Conservation (phyloP, 2,797 vertebrate species). For the Ceyx erithaca region DNA sequence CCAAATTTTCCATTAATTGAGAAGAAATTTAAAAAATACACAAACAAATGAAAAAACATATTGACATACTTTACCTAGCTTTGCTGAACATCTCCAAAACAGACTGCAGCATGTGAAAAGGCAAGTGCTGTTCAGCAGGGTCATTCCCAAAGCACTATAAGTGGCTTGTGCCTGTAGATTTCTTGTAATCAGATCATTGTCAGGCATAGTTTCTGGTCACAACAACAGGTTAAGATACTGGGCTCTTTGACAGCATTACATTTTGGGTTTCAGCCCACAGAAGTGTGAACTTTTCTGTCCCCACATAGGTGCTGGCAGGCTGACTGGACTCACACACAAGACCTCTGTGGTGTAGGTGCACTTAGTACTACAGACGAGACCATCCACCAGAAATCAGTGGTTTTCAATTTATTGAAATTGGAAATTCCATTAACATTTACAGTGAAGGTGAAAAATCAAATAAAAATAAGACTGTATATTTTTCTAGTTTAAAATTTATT, state of each 20-base stretch:
- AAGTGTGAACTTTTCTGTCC: background rate
- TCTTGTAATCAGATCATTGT: background rate
- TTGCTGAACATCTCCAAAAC: background rate
- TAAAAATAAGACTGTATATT: rapidly evolving
- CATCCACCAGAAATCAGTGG: background rate
- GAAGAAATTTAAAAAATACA: background rate
- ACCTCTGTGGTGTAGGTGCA: background rate
- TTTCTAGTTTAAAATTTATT: background rate
- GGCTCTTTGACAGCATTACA: background rate
- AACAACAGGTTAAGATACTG: rapidly evolving
- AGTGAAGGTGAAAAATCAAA: background rate
- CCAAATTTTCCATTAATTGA: background rate
- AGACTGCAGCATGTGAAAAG: background rate
- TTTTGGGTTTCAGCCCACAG: background rate
- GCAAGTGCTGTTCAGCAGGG: background rate
- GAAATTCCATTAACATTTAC: background rate
- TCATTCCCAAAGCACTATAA: background rate
- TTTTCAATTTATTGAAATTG: background rate
- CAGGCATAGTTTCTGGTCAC: background rate
- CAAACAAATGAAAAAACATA: rapidly evolving
- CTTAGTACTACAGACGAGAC: background rate
- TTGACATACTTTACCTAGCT: background rate
- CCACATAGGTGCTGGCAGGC: background rate
- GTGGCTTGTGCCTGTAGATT: background rate
- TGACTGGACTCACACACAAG: background rate